Conservation (phyloP, 2,888 invertebrate species). For the Copidosoma aretas region DNA sequence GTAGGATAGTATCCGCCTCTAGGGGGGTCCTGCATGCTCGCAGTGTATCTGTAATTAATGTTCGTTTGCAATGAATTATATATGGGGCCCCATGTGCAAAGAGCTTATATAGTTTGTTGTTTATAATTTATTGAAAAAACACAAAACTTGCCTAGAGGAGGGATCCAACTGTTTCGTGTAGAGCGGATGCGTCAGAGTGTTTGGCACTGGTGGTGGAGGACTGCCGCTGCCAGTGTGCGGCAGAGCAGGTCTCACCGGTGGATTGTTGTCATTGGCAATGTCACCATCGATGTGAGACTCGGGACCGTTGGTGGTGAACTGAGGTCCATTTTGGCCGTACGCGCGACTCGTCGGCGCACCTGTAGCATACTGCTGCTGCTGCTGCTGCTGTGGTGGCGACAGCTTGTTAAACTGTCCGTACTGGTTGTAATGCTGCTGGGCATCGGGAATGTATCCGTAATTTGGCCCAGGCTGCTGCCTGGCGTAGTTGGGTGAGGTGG, state of each 20-base stretch:
- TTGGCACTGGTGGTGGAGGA: slow-evolving; percentile 73
- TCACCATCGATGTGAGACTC: slow-evolving; percentile 39
- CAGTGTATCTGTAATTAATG: slow-evolving; percentile 70
- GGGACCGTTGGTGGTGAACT: slow-evolving; percentile 45
- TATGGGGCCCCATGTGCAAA: too few species aligned
- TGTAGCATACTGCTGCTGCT: slow-evolving; percentile 40
- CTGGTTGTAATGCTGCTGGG: slow-evolving; percentile 54
- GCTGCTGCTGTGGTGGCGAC: slow-evolving; percentile 18
- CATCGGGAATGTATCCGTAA: slow-evolving; percentile 41
- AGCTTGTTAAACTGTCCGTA: slow-evolving; percentile 53
- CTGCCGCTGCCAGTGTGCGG: slow-evolving; percentile 60
- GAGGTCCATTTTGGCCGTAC: slow-evolving; percentile 48
- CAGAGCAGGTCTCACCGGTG: slow-evolving; percentile 59
- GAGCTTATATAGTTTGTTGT: too few species aligned
- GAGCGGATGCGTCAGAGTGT: slow-evolving; percentile 75
- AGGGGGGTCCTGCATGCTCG: slow-evolving; percentile 77
- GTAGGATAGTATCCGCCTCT: slow-evolving; percentile 75
- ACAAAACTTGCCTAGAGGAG: slow-evolving; percentile 48
- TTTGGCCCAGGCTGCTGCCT: slow-evolving; percentile 30
- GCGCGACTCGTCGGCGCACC: slow-evolving; percentile 40
- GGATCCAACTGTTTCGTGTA: slow-evolving; percentile 61
- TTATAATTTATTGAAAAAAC: too few species aligned
- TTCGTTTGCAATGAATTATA: too few species aligned
- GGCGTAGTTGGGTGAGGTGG: slow-evolving; percentile 53
- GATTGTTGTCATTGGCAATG: slow-evolving; percentile 46